phyloP scores from a whole-genome alignment of 2,888 invertebrate species.

The Amiota minor region DNA sequence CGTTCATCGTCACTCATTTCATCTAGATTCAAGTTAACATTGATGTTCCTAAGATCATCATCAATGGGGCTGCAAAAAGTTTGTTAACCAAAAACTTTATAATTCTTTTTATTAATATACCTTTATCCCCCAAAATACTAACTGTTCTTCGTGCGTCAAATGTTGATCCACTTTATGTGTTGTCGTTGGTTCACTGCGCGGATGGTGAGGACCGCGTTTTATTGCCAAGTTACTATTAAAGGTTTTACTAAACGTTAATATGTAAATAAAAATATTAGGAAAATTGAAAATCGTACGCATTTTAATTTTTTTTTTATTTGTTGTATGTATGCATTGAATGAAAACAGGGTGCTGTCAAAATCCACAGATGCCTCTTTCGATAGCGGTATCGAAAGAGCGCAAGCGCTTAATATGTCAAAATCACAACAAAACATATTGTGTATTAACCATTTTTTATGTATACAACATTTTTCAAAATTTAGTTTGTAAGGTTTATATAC shows the following conservation, averaged over 20 bases:
- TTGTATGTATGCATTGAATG: conserved; percentile 17
- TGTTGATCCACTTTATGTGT: conserved; percentile 79
- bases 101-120: background rate
- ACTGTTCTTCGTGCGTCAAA: conserved; percentile 85
- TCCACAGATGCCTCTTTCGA: background rate
- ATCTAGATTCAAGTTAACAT: conserved; percentile 77
- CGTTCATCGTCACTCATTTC: conserved; percentile 87
- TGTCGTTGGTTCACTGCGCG: conserved; percentile 76
- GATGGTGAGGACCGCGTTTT: conserved; percentile 81
- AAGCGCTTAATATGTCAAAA: conserved; percentile 33
- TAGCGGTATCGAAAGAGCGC: conserved; percentile 29
- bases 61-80: conserved; percentile 80
- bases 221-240: conserved; percentile 55
- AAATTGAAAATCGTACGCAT: conserved; percentile 67
- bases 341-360: background rate
- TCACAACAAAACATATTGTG: background rate
- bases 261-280: conserved; percentile 65
- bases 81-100: background rate
- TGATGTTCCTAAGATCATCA: conserved; percentile 82
- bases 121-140: conserved; percentile 58
- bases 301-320: conserved; percentile 33
- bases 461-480: background rate
- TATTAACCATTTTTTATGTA: too few species aligned
- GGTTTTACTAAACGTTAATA: conserved; percentile 64
- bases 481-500: too few species aligned